Percentiles rank a stretch among this genome's conserved stretches.
phyloP scores from a whole-genome alignment of 64 coral and sea anemone genomes.

The Actinia tenebrosa region DNA sequence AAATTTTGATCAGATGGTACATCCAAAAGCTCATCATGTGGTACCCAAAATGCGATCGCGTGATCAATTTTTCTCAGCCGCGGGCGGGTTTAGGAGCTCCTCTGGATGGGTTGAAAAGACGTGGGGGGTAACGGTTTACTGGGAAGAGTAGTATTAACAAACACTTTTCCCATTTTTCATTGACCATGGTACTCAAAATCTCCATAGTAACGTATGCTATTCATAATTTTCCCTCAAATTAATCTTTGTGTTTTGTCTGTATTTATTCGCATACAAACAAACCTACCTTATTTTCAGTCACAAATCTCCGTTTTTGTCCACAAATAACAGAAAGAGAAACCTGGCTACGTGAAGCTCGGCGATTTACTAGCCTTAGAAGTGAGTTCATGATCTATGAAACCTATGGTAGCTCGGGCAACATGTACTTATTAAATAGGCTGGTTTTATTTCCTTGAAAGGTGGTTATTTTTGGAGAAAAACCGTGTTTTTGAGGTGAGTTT shows the following conservation, averaged over 20 bases:
- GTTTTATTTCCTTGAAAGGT: background rate
- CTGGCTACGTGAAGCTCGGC: background rate
- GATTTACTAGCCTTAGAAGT: background rate
- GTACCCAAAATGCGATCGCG: too few species aligned
- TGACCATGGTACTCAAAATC: background rate
- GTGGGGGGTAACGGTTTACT: too few species aligned
- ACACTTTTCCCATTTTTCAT: too few species aligned
- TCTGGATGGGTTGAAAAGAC: too few species aligned
- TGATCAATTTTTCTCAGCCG: too few species aligned
- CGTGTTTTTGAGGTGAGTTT: background rate
- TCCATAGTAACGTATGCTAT: background rate
- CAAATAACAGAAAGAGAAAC: background rate
- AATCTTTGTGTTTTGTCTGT: background rate
- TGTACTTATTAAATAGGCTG: background rate
- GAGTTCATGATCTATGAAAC: background rate
- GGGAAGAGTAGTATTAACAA: too few species aligned
- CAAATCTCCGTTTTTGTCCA: conserved; percentile 25
- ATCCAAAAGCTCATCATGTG: too few species aligned
- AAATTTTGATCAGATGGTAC: too few species aligned
- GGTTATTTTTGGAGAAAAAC: background rate
- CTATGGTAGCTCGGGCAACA: background rate
- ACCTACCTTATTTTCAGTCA: conserved; percentile 37
- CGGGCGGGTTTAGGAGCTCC: too few species aligned
- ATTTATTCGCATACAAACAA: background rate
- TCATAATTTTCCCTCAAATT: too few species aligned